Evolutionary conservation across 2,888 invertebrate species (phyloP).

Genomic region (Heliconius charithonia): DNA sequence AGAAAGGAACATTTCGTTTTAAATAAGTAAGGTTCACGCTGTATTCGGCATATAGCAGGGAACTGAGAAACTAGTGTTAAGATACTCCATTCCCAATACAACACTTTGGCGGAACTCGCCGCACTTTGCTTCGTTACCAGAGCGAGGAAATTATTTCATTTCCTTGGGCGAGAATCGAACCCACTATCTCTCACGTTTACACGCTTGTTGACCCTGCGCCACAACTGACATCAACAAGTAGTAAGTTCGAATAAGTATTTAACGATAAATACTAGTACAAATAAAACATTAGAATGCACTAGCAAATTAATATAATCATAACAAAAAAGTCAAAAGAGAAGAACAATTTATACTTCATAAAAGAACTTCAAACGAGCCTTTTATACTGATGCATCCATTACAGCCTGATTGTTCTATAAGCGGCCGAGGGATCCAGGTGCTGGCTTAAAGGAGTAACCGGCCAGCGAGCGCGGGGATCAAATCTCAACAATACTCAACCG

Average conservation of each 20-base stretch:
- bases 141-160: background rate
- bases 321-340: constrained; percentile 11
- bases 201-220: no score
- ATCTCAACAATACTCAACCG: constrained; percentile 61
- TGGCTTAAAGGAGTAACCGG: constrained; percentile 40
- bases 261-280: background rate
- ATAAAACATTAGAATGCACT: background rate
- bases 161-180: no score
- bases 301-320: background rate
- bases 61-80: background rate
- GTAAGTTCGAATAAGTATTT: background rate
- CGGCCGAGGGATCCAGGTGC: constrained; percentile 42
- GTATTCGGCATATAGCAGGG: background rate
- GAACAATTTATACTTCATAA: constrained; percentile 13
- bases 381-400: constrained; percentile 23
- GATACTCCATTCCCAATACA: background rate
- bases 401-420: constrained; percentile 40
- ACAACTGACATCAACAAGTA: no score
- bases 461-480: constrained; percentile 53
- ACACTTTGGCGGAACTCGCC: background rate
- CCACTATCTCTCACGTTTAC: no score
- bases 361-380: constrained; percentile 6
- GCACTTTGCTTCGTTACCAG: background rate
- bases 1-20: no score
- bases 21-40: no score